Conservation (phyloP, 2,888 invertebrate species). For the Melieria crassipennis region DNA sequence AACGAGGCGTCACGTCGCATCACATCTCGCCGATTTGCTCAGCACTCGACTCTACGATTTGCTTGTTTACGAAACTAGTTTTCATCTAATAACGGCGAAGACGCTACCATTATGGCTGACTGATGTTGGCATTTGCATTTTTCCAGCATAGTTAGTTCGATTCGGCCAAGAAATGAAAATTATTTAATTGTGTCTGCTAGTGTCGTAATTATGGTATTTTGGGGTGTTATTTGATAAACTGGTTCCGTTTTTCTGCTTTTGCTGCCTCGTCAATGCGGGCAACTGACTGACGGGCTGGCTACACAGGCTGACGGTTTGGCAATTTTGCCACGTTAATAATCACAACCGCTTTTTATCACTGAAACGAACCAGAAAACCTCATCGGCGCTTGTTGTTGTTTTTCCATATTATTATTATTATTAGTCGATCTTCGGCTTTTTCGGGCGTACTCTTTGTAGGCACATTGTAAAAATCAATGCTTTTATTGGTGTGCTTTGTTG, state of each 20-base stretch:
- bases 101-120: too few relatives aligned
- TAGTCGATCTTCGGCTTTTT: conserved; percentile 17
- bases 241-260: conserved; percentile 30
- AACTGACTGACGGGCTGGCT: too few relatives aligned
- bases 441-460: conserved; percentile 40
- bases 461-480: neutral
- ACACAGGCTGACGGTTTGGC: neutral
- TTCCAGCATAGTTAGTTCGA: too few relatives aligned
- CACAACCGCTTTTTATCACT: neutral
- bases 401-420: conserved; percentile 9
- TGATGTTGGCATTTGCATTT: too few relatives aligned
- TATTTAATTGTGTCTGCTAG: conserved; percentile 44
- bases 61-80: too few relatives aligned
- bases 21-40: too few relatives aligned
- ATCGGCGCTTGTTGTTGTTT: conserved; percentile 7
- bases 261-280: too few relatives aligned
- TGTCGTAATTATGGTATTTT: conserved; percentile 44
- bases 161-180: neutral
- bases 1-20: too few relatives aligned
- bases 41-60: too few relatives aligned
- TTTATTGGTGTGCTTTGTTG: conserved; percentile 1
- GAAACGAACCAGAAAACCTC: neutral
- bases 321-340: conserved; percentile 34
- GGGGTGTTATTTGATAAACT: conserved; percentile 37
- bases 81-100: too few relatives aligned